phyloP scores from a whole-genome alignment of 2,797 vertebrate species.

The Melanogrammus aeglefinus region DNA sequence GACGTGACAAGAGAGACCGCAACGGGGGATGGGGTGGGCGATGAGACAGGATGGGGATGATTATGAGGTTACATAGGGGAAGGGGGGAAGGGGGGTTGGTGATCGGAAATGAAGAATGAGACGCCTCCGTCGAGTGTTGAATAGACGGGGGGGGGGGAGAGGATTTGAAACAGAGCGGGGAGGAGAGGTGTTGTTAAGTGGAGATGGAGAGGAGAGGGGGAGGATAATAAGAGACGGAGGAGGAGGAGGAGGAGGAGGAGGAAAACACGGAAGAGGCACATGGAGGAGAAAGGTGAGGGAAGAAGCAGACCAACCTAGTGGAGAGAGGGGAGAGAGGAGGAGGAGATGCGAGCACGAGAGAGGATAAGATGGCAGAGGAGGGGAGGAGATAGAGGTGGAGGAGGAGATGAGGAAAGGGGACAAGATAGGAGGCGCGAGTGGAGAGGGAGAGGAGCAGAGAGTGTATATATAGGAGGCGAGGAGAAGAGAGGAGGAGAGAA shows the following conservation, averaged over 20 bases:
- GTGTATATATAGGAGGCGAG: neutral
- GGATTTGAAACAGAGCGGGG: neutral
- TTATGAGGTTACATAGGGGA: neutral
- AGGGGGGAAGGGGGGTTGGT: neutral
- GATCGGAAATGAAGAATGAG: neutral
- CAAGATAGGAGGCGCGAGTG: too few species aligned
- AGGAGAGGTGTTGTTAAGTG: neutral
- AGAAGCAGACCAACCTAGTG: neutral
- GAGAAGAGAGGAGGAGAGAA: constrained; percentile 7
- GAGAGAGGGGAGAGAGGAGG: neutral
- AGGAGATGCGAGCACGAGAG: neutral
- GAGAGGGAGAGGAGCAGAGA: neutral
- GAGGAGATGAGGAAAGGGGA: neutral
- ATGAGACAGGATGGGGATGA: constrained; percentile 2
- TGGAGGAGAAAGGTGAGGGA: neutral
- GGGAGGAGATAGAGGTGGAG: neutral
- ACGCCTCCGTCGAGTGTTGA: neutral
- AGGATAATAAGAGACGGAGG: neutral
- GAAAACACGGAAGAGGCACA: too few species aligned
- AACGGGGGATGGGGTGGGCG: neutral
- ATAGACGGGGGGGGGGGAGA: neutral
- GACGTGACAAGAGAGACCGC: neutral
- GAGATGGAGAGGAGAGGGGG: neutral
- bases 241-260: too few species aligned
- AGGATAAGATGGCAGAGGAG: neutral